phyloP scores from a whole-genome alignment of 2,797 vertebrate species.

The Salmo trutta region DNA sequence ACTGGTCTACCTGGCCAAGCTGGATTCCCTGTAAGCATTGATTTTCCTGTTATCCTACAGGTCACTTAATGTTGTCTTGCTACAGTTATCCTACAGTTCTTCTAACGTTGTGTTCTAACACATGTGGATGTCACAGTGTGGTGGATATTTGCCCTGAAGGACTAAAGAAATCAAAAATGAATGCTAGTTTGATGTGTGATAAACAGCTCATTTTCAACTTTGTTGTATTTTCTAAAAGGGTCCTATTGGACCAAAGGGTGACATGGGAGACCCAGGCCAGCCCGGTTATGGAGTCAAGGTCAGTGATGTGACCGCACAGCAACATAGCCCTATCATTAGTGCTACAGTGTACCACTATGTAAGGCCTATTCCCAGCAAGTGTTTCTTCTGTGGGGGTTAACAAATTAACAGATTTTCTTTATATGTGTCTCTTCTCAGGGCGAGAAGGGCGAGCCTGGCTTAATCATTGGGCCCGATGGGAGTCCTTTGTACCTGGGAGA shows the following conservation, averaged over 20 bases:
- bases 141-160: neutral
- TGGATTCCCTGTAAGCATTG: conserved; percentile 85
- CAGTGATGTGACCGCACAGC: conserved; percentile 22
- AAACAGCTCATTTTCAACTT: neutral
- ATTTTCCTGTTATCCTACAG: neutral
- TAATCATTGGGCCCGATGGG: conserved; percentile 81
- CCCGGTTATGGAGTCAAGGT: conserved; percentile 85
- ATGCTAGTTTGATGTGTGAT: neutral
- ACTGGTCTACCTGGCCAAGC: conserved; percentile 79
- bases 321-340: neutral
- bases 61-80: no score
- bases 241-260: conserved; percentile 86
- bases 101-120: neutral
- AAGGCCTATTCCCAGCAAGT: neutral
- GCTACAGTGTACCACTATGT: neutral
- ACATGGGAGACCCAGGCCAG: conserved; percentile 78
- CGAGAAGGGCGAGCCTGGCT: conserved; percentile 89
- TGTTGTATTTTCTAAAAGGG: conserved; percentile 71
- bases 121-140: neutral
- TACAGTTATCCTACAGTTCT: neutral
- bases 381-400: neutral
- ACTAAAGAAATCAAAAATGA: neutral
- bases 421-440: conserved; percentile 72
- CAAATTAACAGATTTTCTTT: neutral
- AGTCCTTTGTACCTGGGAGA: conserved; percentile 59